These are phyloP conservation scores for Argynnis bischoffii DNA, from an alignment of 2,888 invertebrate genomes.

Conservation along the genomic window DNA sequence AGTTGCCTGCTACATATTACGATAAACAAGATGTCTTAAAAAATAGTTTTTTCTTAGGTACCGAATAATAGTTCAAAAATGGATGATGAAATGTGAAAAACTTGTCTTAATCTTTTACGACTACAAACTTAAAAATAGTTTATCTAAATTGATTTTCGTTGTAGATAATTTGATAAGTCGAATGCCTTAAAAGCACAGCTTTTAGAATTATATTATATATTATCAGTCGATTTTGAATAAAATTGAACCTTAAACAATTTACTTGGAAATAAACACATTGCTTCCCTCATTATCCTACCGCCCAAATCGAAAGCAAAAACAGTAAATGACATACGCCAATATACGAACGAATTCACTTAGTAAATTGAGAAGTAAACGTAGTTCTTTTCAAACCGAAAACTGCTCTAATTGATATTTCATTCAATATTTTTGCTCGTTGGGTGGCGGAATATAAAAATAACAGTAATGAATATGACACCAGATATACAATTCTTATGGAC, in stretches of 20 bases:
- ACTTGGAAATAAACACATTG: slow-evolving; percentile 69
- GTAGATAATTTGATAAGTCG: no score
- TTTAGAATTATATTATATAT: slow-evolving; percentile 27
- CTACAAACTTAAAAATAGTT: no score
- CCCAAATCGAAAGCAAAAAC: slow-evolving; percentile 77
- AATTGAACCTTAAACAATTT: slow-evolving; percentile 26
- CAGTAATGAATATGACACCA: slow-evolving; percentile 69
- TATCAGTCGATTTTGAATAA: not conserved
- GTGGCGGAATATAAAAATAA: slow-evolving; percentile 72
- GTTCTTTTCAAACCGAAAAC: slow-evolving; percentile 66
- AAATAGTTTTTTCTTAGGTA: no score
- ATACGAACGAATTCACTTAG: slow-evolving; percentile 68
- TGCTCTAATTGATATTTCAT: slow-evolving; percentile 80
- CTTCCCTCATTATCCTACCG: slow-evolving; percentile 77
- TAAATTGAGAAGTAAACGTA: slow-evolving; percentile 77
- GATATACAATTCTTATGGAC: slow-evolving; percentile 53
- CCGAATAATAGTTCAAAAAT: no score
- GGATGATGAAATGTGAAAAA: no score
- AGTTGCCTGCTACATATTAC: no score
- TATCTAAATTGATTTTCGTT: no score
- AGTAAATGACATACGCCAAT: slow-evolving; percentile 75
- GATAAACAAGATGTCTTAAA: no score
- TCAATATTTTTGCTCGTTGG: slow-evolving; percentile 73
- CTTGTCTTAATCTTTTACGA: no score
- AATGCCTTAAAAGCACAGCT: slow-evolving; percentile 24